Percentiles rank a stretch among this genome's conserved stretches.
Evolutionary conservation across 2,113 vertebrate genomes (phyloP).

Genomic region (Cisticola juncidis): DNA sequence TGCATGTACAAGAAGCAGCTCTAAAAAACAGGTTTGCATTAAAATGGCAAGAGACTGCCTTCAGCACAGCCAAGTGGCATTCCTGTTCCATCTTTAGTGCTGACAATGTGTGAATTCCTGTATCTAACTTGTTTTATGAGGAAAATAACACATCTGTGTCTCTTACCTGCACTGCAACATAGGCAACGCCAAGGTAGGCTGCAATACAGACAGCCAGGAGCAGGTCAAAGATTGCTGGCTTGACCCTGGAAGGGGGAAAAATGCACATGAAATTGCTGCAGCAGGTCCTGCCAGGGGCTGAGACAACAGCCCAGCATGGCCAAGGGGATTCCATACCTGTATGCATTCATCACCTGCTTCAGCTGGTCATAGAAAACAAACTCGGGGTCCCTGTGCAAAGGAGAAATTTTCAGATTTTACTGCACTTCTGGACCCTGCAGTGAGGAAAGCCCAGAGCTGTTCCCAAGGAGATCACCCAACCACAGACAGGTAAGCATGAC

Average conservation of each 20-base stretch:
- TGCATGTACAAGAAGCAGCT: neutral
- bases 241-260: constrained; percentile 81
- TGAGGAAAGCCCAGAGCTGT: neutral
- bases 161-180: constrained; percentile 91
- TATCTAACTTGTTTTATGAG: neutral
- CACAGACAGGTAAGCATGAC: neutral
- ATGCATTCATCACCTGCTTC: constrained; percentile 98
- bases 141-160: neutral
- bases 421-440: neutral
- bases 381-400: constrained; percentile 88
- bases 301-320: neutral
- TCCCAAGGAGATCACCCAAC: neutral
- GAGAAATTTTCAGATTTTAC: neutral
- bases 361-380: constrained; percentile 99
- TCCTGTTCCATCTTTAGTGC: neutral
- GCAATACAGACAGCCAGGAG: constrained; percentile 93
- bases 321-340: constrained; percentile 79
- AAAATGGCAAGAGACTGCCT: neutral
- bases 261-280: neutral
- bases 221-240: constrained; percentile 97
- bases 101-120: neutral
- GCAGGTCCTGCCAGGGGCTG: neutral
- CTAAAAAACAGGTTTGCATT: neutral
- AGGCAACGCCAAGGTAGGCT: constrained; percentile 91
- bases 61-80: neutral